Conservation (phyloP, 2,113 vertebrate genomes). For the Alaudala cheleensis region DNA sequence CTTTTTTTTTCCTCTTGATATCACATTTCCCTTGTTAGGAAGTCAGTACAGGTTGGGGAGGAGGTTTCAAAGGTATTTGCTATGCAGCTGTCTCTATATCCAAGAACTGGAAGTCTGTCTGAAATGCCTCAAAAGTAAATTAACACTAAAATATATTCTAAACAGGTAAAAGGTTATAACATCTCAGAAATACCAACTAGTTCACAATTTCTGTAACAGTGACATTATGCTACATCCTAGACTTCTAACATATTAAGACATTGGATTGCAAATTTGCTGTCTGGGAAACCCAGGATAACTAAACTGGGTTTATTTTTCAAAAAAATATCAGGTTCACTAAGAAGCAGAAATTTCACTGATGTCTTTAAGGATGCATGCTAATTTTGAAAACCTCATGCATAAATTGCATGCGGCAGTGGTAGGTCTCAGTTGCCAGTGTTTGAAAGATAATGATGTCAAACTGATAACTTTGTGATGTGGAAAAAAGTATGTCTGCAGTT, state of each 20-base stretch:
- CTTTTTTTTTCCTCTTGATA: background rate
- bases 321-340: background rate
- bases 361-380: background rate
- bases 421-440: background rate
- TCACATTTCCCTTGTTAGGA: background rate
- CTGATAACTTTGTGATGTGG: background rate
- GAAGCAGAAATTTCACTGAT: background rate
- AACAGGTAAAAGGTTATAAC: background rate
- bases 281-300: background rate
- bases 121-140: background rate
- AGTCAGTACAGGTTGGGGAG: background rate
- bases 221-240: background rate
- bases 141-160: background rate
- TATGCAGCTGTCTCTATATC: background rate
- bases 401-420: background rate
- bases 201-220: background rate
- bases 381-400: background rate
- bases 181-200: background rate
- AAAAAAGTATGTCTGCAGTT: background rate
- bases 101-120: background rate
- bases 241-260: background rate
- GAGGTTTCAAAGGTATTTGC: background rate
- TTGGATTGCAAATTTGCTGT: background rate
- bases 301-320: background rate
- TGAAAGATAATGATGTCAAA: background rate